A percentile compares a stretch with the other conserved stretches of the same genome.
Conservation (phyloP, 2,888 invertebrate genomes). For the Brenthis ino region DNA sequence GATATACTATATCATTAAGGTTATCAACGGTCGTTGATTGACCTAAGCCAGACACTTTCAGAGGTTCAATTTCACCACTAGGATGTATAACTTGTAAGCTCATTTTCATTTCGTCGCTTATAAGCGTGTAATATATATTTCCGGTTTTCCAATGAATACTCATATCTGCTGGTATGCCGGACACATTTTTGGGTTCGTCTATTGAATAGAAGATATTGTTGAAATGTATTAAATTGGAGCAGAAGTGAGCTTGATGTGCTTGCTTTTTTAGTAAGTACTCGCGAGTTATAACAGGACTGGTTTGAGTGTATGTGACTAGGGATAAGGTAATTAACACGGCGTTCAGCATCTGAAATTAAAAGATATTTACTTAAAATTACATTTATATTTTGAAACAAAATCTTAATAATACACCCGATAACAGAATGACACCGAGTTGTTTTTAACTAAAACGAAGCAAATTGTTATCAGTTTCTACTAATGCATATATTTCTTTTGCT, state of each 20-base stretch:
- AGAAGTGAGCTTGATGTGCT: constrained; percentile 51
- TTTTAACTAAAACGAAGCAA: too few relatives aligned
- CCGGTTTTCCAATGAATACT: constrained; percentile 71
- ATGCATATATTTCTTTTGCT: too few relatives aligned
- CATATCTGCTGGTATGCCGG: constrained; percentile 72
- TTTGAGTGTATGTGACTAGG: constrained; percentile 43
- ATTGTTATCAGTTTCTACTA: too few relatives aligned
- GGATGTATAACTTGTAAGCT: constrained; percentile 60
- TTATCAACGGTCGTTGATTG: constrained; percentile 75
- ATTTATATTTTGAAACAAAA: neutral
- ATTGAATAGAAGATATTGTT: constrained; percentile 62
- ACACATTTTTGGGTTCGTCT: constrained; percentile 55
- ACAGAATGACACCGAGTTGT: too few relatives aligned
- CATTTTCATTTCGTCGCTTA: constrained; percentile 74
- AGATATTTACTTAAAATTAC: neutral
- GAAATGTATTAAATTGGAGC: constrained; percentile 56
- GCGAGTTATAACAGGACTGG: constrained; percentile 60
- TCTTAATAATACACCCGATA: neutral
- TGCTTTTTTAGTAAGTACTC: constrained; percentile 49
- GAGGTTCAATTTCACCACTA: constrained; percentile 59
- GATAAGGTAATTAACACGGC: constrained; percentile 47
- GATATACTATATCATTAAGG: constrained; percentile 71
- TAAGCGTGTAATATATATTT: constrained; percentile 66
- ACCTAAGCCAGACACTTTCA: constrained; percentile 69
- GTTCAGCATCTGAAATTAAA: constrained; percentile 56